Evolutionary conservation across 2,797 vertebrate genomes (phyloP).

Genomic region (Alca torda): DNA sequence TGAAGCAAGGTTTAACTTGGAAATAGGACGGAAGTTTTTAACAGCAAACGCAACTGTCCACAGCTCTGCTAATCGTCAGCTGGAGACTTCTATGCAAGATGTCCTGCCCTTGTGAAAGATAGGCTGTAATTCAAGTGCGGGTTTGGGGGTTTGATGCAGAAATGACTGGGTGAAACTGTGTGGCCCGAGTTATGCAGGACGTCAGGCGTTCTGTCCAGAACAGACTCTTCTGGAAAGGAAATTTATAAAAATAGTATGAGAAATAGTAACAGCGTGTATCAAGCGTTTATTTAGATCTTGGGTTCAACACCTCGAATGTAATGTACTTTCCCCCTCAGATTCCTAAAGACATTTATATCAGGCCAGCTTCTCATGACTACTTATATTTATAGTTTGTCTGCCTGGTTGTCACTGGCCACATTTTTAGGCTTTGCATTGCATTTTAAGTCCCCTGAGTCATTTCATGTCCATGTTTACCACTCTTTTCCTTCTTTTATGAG

Average conservation of each 20-base stretch:
- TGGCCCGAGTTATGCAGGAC: background rate
- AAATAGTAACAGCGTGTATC: background rate
- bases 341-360: slow-evolving; percentile 30
- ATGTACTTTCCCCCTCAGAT: background rate
- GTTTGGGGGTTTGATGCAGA: background rate
- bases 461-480: slow-evolving; percentile 49
- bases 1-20: background rate
- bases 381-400: slow-evolving; percentile 45
- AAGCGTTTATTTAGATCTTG: slow-evolving; percentile 10
- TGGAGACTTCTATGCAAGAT: background rate
- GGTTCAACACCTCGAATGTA: slow-evolving; percentile 10
- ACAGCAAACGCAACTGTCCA: background rate
- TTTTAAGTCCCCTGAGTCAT: slow-evolving; percentile 34
- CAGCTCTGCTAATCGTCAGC: background rate
- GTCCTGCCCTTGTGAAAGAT: background rate
- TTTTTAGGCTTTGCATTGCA: slow-evolving; percentile 43
- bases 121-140: background rate
- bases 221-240: slow-evolving; percentile 1
- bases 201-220: background rate
- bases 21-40: background rate
- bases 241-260: background rate
- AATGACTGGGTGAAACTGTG: background rate
- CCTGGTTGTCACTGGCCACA: slow-evolving; percentile 15
- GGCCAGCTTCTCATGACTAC: background rate
- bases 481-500: slow-evolving; percentile 21